phyloP scores from a whole-genome alignment of 2,113 vertebrate genomes.

The Dromaius novaehollandiae region DNA sequence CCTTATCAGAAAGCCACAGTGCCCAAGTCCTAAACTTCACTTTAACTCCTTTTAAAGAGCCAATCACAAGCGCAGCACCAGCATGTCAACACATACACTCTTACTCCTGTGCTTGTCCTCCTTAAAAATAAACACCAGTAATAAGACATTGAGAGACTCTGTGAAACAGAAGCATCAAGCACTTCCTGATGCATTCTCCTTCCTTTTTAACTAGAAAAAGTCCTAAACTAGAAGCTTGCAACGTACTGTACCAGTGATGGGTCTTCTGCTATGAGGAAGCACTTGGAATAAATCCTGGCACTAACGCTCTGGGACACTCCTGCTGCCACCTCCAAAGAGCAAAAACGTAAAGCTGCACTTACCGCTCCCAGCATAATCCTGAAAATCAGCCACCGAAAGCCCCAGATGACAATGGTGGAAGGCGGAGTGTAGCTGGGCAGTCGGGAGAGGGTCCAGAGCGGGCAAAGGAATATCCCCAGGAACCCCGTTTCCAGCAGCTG shows the following conservation, averaged over 20 bases:
- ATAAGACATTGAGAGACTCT: not conserved
- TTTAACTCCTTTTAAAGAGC: not conserved
- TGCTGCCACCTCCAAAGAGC: not conserved
- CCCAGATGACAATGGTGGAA: constrained; percentile 87
- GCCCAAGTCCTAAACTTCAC: not conserved
- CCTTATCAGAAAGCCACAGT: not conserved
- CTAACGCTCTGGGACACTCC: not conserved
- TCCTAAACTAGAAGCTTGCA: not conserved
- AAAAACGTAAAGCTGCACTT: constrained; percentile 25
- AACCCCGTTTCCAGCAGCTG: constrained; percentile 96
- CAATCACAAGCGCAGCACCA: not conserved
- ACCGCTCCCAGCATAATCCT: constrained; percentile 98
- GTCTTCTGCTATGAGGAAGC: not conserved
- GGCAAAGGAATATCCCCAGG: constrained; percentile 92
- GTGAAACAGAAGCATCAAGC: not conserved
- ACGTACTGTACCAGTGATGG: fast-evolving
- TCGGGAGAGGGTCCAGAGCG: constrained; percentile 84
- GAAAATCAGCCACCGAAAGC: constrained; percentile 97
- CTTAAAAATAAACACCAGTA: not conserved
- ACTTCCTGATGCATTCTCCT: not conserved
- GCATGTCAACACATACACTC: not conserved
- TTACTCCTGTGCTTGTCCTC: not conserved
- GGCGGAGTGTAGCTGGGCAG: constrained; percentile 81
- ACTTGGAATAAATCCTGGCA: not conserved
- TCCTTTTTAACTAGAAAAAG: fast-evolving